Base-by-base conservation (phyloP, 2,888 invertebrate genomes). In the Lycaena phlaeas region DNA sequence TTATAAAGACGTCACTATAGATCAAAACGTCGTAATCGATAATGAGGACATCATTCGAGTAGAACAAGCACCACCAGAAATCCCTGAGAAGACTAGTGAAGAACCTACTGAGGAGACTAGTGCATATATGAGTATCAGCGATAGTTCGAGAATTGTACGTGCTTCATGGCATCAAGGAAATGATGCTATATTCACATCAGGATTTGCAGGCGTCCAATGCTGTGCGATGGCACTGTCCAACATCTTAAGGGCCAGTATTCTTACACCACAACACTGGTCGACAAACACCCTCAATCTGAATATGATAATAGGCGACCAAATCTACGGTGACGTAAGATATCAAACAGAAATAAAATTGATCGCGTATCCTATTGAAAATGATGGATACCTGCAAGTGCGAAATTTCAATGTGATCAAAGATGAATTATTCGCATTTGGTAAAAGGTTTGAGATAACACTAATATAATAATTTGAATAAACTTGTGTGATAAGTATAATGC, bases 341-440 rank as follows among this genome's bases (percentile, higher is more conserved):
- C 43, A 30, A 31, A 40, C 40, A 25, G 30, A n/a, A n/a, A n/a
- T n/a, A n/a, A n/a, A n/a, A n/a, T n/a, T n/a, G n/a, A n/a, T n/a
- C n/a, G n/a, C n/a, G n/a, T n/a, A 36, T 28, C 37, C 37, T 29
- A 45, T 11, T 41, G 41, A 43, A 46, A 41, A 43, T 31, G 43
- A 46, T 42, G 43, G 43, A 41, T 45, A 45, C 43, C 43, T 40
- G 40, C 34, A 45, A 28, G 42, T 41, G 36, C 38, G 45, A 36
- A 38, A 45, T 26, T 42, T n/a, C n/a, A n/a, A n/a, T n/a, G n/a
- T n/a, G n/a, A n/a, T n/a, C n/a, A n/a, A n/a, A n/a, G n/a, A n/a
- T n/a, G n/a, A n/a, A n/a, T n/a, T n/a, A n/a, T n/a, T n/a, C n/a
- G n/a, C n/a, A n/a, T n/a, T n/a, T n/a, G n/a, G n/a, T n/a, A n/a